Base-by-base conservation (phyloP, 2,797 vertebrate genomes). In the Masticophis lateralis region DNA sequence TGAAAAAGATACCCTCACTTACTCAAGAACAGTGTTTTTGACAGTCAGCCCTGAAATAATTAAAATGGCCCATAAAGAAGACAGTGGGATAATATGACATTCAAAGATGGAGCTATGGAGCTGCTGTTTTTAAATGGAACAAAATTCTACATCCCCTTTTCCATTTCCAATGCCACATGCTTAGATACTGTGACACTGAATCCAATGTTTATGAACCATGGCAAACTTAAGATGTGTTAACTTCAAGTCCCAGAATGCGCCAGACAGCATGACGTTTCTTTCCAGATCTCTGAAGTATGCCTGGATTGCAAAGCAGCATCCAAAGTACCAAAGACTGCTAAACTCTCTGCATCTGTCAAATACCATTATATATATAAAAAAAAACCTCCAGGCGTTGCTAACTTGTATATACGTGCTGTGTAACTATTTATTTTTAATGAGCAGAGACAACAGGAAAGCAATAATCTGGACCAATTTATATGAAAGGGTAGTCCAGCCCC, bases 401-500 rank as follows among this genome's bases (percentile, higher is more conserved):
- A 93, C 90, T 89, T 91, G 63, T 89, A 91, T 89, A 32, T 89
- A 93, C 32, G 63, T 86, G 87, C 57, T 91, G 57, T 63, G 47
- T 47, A 32, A 83, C 47, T 32, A 89, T 91, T 91, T 93, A 91
- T 91, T 93, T 93, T 93, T 91, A 89, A 63, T 91, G 90, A 91
- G 90, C 25, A 88, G 56, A 56, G 57, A 90, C 66, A 93, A 89
- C 47, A 88, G 86, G 87, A 93, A 91, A 91, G 69, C n/a, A 91
- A 86, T 79, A 43, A 89, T 86, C 55, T 61, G 59, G 90, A 86
- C 47, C 87, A 37, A 55, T 47, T 74, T 16, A 11, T 87, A 53
- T 88, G 86, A 79, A 59, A 83, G 25, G 87, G 20, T 60, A 91
- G 69, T 27, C 69, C 57, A 63, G 61, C n/a, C 51, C 51, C 66